A percentile compares a stretch with the other conserved stretches of the same genome.
Evolutionary conservation across 2,888 invertebrate species (phyloP).

Genomic region (Isoperla grammatica): DNA sequence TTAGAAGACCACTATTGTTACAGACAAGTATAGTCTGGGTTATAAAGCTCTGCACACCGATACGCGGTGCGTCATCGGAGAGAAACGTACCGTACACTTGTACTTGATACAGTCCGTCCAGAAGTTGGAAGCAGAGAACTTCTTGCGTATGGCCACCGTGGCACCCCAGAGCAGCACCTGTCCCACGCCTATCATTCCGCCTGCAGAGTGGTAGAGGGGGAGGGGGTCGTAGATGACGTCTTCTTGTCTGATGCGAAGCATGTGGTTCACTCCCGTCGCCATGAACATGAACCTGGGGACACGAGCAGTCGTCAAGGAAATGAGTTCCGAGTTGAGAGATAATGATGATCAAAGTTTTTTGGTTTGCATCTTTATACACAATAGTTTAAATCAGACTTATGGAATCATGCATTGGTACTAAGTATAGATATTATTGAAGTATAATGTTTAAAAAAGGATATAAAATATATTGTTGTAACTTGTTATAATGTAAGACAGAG

Average conservation of each 20-base stretch:
- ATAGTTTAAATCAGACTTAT: not conserved
- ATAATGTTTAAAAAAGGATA: too few relatives aligned
- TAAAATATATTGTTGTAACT: too few relatives aligned
- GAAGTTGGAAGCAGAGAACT: constrained; percentile 46
- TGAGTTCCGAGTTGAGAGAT: too few relatives aligned
- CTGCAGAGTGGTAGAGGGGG: constrained; percentile 47
- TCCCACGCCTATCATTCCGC: constrained; percentile 46
- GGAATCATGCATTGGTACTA: not conserved
- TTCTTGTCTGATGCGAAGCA: constrained; percentile 40
- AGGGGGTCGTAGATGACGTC: constrained; percentile 45
- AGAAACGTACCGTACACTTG: constrained; percentile 44
- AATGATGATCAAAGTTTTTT: too few relatives aligned
- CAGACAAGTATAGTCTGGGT: too few relatives aligned
- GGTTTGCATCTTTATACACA: not conserved
- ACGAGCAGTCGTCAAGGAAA: not conserved
- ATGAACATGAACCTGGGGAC: constrained; percentile 43
- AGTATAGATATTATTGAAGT: too few relatives aligned
- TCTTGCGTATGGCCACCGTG: constrained; percentile 43
- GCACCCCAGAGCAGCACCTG: constrained; percentile 42
- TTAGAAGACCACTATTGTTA: too few relatives aligned
- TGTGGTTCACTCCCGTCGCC: constrained; percentile 39
- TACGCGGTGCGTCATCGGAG: too few relatives aligned
- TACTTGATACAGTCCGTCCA: constrained; percentile 46
- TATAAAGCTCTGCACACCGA: too few relatives aligned
- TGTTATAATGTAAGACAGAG: too few relatives aligned